A percentile compares a stretch with the other conserved stretches of the same genome.
Evolutionary conservation across 1,140 invertebrate species (phyloP).

Genomic region (Dysdera silvatica): DNA sequence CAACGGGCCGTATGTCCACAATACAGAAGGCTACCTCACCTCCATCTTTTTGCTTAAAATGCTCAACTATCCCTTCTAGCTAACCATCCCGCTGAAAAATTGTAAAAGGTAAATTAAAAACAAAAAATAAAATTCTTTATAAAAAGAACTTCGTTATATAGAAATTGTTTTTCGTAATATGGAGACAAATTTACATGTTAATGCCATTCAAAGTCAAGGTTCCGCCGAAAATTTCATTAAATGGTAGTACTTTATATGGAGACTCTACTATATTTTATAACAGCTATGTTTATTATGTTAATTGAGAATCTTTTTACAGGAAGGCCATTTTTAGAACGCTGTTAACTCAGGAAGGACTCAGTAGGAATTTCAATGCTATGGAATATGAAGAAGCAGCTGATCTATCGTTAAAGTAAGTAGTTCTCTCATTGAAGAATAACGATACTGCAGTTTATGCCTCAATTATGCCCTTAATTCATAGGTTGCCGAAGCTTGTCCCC

Average conservation of each 20-base stretch:
- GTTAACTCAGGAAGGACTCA: constrained; percentile 19
- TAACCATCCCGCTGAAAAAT: too few species aligned
- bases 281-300: too few species aligned
- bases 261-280: too few species aligned
- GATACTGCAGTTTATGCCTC: not conserved
- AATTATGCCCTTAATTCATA: not conserved
- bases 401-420: constrained; percentile 23
- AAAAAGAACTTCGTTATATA: too few species aligned
- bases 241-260: not conserved
- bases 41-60: too few species aligned
- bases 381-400: constrained; percentile 29
- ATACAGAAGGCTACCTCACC: too few species aligned
- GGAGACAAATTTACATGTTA: not conserved
- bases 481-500: not conserved
- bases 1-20: too few species aligned
- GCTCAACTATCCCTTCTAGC: too few species aligned
- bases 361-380: constrained; percentile 18
- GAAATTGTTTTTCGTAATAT: too few species aligned
- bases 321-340: constrained; percentile 23
- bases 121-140: too few species aligned
- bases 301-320: constrained; percentile 2
- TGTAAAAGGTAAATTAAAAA: too few species aligned
- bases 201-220: not conserved
- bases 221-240: not conserved
- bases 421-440: not conserved